Evolutionary conservation across 1,140 invertebrate species (phyloP).

Genomic region (Formica selysi): DNA sequence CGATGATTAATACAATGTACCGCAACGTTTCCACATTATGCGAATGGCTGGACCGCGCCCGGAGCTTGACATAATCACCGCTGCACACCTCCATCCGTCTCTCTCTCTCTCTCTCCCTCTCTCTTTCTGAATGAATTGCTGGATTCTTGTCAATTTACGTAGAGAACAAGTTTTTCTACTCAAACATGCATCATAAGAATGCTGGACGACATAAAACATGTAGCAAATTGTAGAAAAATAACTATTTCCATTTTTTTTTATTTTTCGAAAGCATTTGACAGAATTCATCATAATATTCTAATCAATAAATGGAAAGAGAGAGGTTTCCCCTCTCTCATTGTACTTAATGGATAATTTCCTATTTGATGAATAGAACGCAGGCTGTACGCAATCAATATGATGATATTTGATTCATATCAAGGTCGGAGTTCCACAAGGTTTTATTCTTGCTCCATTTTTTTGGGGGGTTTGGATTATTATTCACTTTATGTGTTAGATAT

Average conservation of each 20-base stretch:
- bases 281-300: no score
- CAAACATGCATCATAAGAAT: background rate
- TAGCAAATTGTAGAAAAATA: background rate
- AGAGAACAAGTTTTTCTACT: background rate
- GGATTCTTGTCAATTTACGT: background rate
- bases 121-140: no score
- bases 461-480: no score
- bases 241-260: background rate
- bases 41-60: slow-evolving; percentile 69
- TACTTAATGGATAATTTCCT: no score
- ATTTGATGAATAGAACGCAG: no score
- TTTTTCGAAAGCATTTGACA: background rate
- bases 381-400: no score
- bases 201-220: background rate
- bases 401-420: no score
- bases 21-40: slow-evolving; percentile 74
- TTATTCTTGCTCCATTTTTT: no score
- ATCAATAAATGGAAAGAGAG: no score
- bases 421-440: no score
- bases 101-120: background rate
- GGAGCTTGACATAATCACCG: slow-evolving; percentile 68
- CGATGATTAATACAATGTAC: slow-evolving; percentile 76
- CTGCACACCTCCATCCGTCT: background rate
- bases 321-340: no score
- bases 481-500: no score